A percentile compares a stretch with the other conserved stretches of the same genome.
phyloP scores from a whole-genome alignment of 2,113 vertebrate species.

The Chaenogobius annularis region DNA sequence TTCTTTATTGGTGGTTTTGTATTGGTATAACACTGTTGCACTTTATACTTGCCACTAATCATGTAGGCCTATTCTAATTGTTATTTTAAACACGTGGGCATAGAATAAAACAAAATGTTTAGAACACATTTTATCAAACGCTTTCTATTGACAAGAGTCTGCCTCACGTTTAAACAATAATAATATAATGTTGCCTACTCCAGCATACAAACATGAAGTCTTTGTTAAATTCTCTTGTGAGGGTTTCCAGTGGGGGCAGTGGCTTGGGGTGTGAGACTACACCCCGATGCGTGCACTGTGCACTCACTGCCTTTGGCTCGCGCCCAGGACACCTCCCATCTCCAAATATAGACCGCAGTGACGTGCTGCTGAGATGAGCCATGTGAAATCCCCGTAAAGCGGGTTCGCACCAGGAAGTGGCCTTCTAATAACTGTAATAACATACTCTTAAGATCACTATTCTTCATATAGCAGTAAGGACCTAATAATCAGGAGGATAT shows the following conservation, averaged over 20 bases:
- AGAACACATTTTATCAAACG: not conserved
- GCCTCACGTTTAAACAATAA: not conserved
- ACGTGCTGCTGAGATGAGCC: slow-evolving; percentile 67
- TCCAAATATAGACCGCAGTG: slow-evolving; percentile 77
- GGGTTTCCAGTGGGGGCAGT: slow-evolving; percentile 15
- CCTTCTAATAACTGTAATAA: slow-evolving; percentile 25
- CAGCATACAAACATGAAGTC: not conserved
- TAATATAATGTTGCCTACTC: not conserved
- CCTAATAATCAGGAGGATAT: not conserved
- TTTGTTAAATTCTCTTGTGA: not conserved
- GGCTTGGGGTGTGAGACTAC: slow-evolving; percentile 52
- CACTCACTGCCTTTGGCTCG: slow-evolving; percentile 51
- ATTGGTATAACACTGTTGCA: not conserved
- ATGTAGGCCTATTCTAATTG: no score
- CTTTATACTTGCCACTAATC: no score
- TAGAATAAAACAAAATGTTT: not conserved
- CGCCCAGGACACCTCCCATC: slow-evolving; percentile 69
- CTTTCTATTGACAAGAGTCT: not conserved
- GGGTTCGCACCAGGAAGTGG: slow-evolving; percentile 69
- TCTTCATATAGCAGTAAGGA: no score
- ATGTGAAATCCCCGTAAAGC: slow-evolving; percentile 75
- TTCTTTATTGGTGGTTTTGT: not conserved
- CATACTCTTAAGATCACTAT: slow-evolving; percentile 4
- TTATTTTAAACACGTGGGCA: no score
- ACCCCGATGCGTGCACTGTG: slow-evolving; percentile 54